phyloP scores from a whole-genome alignment of 2,113 vertebrate genomes.

The Rhabdomys dilectus region DNA sequence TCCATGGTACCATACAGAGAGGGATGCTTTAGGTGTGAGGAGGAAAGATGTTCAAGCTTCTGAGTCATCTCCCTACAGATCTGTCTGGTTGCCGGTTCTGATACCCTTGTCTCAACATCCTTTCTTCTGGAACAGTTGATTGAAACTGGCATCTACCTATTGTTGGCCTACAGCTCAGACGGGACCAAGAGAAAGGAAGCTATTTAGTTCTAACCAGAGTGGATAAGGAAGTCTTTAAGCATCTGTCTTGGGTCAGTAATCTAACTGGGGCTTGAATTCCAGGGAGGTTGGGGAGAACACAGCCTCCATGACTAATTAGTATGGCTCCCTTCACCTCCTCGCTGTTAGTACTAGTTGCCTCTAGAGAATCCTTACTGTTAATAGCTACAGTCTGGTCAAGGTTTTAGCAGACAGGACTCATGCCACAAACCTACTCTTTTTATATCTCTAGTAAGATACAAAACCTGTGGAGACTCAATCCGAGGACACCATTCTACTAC shows the following conservation, averaged over 20 bases:
- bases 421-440: background rate
- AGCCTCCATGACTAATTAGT: background rate
- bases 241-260: background rate
- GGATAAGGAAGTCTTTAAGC: background rate
- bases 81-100: background rate
- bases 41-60: background rate
- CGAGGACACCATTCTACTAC: background rate
- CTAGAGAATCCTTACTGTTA: background rate
- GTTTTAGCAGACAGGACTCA: background rate
- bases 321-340: background rate
- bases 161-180: background rate
- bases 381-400: background rate
- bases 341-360: background rate
- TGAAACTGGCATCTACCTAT: background rate
- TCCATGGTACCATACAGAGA: background rate
- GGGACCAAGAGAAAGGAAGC: slow-evolving; percentile 18
- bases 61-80: background rate
- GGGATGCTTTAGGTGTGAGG: no score
- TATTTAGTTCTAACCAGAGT: background rate
- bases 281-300: background rate
- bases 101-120: background rate
- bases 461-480: background rate
- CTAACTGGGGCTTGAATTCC: background rate
- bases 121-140: background rate
- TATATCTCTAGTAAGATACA: background rate